Conservation (phyloP, 2,888 invertebrate species). For the Monochamus alternatus region DNA sequence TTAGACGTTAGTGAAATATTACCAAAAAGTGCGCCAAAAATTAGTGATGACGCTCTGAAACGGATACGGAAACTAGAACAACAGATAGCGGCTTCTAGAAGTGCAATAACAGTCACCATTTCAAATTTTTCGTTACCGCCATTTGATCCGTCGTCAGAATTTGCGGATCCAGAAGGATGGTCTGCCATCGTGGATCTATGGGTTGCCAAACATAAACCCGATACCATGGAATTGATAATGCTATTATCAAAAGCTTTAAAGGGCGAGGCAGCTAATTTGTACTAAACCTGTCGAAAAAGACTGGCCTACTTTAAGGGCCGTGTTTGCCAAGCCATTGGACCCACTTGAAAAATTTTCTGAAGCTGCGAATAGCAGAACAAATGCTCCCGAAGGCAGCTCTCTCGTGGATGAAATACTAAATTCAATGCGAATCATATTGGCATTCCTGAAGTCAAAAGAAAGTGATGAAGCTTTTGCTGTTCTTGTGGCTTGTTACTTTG, state of each 20-base stretch:
- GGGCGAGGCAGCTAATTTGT: not conserved
- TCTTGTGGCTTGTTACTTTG: not conserved
- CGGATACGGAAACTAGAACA: not conserved
- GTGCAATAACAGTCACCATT: not conserved
- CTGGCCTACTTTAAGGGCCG: too few species aligned
- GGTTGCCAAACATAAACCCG: not conserved
- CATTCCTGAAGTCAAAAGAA: too few species aligned
- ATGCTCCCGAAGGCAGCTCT: too few species aligned
- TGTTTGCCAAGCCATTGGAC: too few species aligned
- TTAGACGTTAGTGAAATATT: not conserved
- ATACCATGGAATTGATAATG: not conserved
- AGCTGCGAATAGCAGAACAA: too few species aligned
- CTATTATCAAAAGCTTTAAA: not conserved
- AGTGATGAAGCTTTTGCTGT: not conserved
- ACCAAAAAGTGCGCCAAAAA: not conserved
- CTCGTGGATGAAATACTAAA: too few species aligned
- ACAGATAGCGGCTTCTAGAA: not conserved
- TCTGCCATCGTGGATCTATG: not conserved
- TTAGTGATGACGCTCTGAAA: not conserved
- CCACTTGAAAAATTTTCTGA: too few species aligned
- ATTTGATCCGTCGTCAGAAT: too few species aligned
- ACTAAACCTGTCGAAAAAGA: not conserved
- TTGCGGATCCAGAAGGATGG: not conserved
- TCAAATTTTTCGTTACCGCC: too few species aligned
- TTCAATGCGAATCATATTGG: too few species aligned